phyloP scores from a whole-genome alignment of 2,888 invertebrate genomes.

The Labia minor region DNA sequence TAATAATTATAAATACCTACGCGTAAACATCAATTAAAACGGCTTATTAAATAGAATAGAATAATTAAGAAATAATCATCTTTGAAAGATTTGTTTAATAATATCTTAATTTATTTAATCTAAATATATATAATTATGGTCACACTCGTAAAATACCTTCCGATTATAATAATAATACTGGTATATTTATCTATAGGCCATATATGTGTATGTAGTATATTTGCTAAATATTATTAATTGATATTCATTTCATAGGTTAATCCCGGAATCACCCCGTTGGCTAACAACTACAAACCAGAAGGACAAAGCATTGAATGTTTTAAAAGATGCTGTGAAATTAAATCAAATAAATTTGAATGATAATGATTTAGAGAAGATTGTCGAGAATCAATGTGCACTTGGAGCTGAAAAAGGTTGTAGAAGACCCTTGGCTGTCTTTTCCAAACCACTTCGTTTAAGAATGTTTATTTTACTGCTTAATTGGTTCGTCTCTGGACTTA shows the following conservation, averaged over 20 bases:
- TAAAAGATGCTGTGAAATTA: constrained; percentile 33
- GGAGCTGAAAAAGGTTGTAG: constrained; percentile 30
- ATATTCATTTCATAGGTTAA: constrained; percentile 35
- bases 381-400: constrained; percentile 27
- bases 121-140: too few relatives aligned
- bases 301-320: constrained; percentile 40
- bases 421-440: constrained; percentile 36
- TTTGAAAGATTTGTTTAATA: too few relatives aligned
- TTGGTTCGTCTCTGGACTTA: constrained; percentile 48
- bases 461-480: constrained; percentile 42
- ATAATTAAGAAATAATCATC: too few relatives aligned
- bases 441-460: constrained; percentile 43
- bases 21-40: too few relatives aligned
- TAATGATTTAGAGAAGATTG: constrained; percentile 24
- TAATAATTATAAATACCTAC: too few relatives aligned
- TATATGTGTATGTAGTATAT: too few relatives aligned
- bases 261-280: constrained; percentile 55
- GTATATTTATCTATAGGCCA: too few relatives aligned
- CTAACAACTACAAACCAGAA: constrained; percentile 44
- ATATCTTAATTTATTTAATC: too few relatives aligned
- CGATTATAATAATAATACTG: too few relatives aligned
- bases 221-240: too few relatives aligned
- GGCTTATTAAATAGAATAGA: too few relatives aligned
- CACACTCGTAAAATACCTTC: too few relatives aligned
- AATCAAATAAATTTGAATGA: constrained; percentile 31